phyloP scores from a whole-genome alignment of 2,797 vertebrate genomes.

The Lateolabrax maculatus region DNA sequence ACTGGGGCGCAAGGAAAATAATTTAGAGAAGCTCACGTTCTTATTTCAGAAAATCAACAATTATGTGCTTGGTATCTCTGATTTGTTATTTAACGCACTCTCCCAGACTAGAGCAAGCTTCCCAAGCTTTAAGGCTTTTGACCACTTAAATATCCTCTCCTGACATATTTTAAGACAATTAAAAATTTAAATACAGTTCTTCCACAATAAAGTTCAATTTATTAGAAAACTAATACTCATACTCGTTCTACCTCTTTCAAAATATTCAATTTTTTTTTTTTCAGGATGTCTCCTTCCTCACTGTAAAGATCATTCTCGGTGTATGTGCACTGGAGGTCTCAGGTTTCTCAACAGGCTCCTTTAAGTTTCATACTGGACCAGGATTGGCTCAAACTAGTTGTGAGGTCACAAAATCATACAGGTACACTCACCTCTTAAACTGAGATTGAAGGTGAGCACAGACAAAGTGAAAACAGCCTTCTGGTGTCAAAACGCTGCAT shows the following conservation, averaged over 20 bases:
- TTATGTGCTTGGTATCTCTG: not conserved
- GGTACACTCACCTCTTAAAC: not conserved
- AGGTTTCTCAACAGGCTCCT: not conserved
- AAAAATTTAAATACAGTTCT: not conserved
- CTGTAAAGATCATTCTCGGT: not conserved
- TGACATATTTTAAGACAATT: not conserved
- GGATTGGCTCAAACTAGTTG: not conserved
- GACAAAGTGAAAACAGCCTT: not conserved
- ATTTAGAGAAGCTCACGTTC: slow-evolving; percentile 7
- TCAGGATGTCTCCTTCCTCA: not conserved
- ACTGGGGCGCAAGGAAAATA: not conserved
- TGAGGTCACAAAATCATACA: not conserved
- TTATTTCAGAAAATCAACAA: slow-evolving; percentile 15
- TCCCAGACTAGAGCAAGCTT: not conserved
- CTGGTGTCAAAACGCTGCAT: not conserved
- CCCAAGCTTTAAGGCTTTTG: not conserved
- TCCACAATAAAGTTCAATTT: not conserved
- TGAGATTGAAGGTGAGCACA: slow-evolving; percentile 1
- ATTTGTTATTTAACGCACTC: slow-evolving; percentile 1
- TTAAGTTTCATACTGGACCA: not conserved
- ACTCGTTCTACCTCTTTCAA: no score
- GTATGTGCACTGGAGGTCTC: not conserved
- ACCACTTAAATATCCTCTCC: not conserved
- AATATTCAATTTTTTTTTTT: not conserved
- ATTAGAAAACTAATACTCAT: no score